Evolutionary conservation across 2,888 invertebrate genomes (phyloP).

Genomic region (Hirtodrosophila alboralis): DNA sequence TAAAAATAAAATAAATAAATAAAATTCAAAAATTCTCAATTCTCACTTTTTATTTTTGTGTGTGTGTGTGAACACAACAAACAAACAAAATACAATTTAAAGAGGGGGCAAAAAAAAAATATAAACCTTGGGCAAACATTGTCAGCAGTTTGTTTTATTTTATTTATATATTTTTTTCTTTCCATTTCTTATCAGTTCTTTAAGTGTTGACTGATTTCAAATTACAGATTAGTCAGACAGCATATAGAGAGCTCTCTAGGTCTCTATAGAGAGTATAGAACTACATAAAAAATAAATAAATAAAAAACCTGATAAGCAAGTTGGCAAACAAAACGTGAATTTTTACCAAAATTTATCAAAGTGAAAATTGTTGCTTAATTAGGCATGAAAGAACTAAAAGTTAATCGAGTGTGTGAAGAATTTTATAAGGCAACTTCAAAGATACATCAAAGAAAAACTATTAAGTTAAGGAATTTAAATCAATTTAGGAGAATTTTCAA

Average conservation of each 20-base stretch:
- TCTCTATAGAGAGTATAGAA: conserved; percentile 8
- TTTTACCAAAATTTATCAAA: conserved; percentile 9
- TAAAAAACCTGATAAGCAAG: conserved; percentile 34
- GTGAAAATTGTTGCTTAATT: no score
- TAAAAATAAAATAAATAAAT: no score
- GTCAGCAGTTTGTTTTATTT: conserved; percentile 36
- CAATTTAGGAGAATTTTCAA: no score
- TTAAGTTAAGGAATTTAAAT: no score
- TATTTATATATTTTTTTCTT: conserved; percentile 7
- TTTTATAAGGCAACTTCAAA: no score
- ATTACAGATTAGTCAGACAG: conserved; percentile 19
- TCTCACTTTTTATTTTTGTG: conserved; percentile 35
- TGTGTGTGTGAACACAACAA: conserved; percentile 26
- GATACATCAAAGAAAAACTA: no score
- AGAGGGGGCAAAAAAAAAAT: no score
- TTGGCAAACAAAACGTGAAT: conserved; percentile 36
- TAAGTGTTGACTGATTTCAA: conserved; percentile 29
- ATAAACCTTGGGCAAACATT: conserved; percentile 19
- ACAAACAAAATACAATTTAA: conserved; percentile 16
- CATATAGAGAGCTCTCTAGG: not conserved
- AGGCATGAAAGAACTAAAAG: no score
- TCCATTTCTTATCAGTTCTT: conserved; percentile 19
- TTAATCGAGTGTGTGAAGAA: no score
- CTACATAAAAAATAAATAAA: not conserved
- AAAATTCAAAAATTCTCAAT: conserved; percentile 33